Evolutionary conservation across 53 echinoderm and acorn worm genomes (phyloP).

Genomic region (Henricia sp.): DNA sequence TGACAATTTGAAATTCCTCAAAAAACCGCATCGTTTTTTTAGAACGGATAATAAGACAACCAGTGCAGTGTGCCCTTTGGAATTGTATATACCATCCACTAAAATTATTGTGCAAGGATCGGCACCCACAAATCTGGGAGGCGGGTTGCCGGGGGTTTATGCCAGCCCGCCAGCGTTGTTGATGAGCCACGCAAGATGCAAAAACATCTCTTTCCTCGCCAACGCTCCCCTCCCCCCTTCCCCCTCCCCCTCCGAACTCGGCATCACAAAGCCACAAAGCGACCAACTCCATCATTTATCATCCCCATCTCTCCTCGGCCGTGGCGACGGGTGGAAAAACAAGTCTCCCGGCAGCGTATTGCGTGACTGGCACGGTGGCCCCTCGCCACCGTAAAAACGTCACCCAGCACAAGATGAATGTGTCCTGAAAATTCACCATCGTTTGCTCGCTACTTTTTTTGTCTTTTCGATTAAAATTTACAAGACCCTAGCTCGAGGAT

Average conservation of each 20-base stretch:
- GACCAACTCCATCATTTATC: constrained; percentile 43
- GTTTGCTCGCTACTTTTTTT: background rate
- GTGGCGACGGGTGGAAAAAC: constrained; percentile 50
- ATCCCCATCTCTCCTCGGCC: constrained; percentile 2
- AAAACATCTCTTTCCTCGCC: background rate
- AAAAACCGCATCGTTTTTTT: no score
- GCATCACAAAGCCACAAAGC: constrained; percentile 14
- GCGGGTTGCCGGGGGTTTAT: background rate
- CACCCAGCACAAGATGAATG: background rate
- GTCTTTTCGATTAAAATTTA: no score
- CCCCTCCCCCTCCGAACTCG: constrained; percentile 12
- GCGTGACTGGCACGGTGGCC: constrained; percentile 35
- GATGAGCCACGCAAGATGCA: constrained; percentile 8
- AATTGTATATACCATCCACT: no score
- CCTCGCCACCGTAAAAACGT: constrained; percentile 4
- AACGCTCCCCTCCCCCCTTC: background rate
- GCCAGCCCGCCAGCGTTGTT: constrained; percentile 5
- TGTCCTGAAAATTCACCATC: background rate
- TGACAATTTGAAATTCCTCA: no score
- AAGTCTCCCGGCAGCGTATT: background rate
- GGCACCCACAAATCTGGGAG: no score
- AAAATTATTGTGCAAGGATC: no score
- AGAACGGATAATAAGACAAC: no score
- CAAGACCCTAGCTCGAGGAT: no score
- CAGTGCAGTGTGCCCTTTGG: no score